Evolutionary conservation across 2,888 invertebrate species (phyloP).

Genomic region (Microplitis deprimator): DNA sequence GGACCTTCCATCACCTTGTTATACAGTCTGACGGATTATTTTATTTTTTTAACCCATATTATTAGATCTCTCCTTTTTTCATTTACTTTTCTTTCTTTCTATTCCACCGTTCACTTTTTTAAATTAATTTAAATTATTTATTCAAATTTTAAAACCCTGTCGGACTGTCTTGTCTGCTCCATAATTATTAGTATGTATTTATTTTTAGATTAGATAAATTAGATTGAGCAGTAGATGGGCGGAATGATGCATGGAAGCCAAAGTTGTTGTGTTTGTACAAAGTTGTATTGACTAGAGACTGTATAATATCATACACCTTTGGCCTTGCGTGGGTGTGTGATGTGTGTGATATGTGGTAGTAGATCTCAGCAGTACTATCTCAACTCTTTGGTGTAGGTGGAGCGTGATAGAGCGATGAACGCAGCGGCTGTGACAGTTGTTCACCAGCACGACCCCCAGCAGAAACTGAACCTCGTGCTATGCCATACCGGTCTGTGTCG

Average conservation of each 20-base stretch:
- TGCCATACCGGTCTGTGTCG: too few species aligned
- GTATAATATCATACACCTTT: not conserved
- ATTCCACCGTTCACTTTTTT: conserved; percentile 4
- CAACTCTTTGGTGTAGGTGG: not conserved
- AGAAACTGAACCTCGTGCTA: not conserved
- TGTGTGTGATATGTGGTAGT: not conserved
- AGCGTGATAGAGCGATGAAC: conserved; percentile 15
- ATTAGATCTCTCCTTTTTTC: not conserved
- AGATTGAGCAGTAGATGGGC: not conserved
- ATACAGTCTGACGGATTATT: conserved; percentile 1
- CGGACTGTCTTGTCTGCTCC: too few species aligned
- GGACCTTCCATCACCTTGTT: conserved; percentile 1
- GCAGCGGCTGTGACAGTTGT: not conserved
- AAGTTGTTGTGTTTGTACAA: not conserved
- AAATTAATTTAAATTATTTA: not conserved
- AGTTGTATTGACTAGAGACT: not conserved
- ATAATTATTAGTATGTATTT: too few species aligned
- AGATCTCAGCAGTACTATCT: not conserved
- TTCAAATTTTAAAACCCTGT: not conserved
- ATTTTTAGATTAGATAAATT: not conserved
- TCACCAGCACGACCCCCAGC: not conserved
- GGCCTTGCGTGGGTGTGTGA: not conserved
- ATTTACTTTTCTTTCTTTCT: not conserved
- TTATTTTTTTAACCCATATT: not conserved
- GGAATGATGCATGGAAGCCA: not conserved